Conservation (phyloP, 2,797 vertebrate genomes). For the Sebastiscus tertius region DNA sequence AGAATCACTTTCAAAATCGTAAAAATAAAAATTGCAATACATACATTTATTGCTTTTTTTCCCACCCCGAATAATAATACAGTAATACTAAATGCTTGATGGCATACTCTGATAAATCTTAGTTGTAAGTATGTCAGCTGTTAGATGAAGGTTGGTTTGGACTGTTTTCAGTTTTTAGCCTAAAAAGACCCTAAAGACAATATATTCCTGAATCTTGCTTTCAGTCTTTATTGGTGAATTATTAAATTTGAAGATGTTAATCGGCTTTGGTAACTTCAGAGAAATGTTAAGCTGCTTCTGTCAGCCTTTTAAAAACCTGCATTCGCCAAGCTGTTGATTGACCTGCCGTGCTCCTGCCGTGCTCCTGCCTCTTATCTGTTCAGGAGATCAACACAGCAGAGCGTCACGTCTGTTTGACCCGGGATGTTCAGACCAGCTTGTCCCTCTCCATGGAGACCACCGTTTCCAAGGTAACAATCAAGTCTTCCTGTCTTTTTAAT, state of each 20-base stretch:
- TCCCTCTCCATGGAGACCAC: slow-evolving; percentile 88
- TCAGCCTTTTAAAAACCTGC: background rate
- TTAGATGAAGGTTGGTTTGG: background rate
- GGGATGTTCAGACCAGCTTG: slow-evolving; percentile 89
- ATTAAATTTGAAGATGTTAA: background rate
- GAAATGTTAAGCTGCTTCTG: background rate
- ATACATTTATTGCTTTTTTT: no score
- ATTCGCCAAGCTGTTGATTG: background rate
- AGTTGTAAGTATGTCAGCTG: background rate
- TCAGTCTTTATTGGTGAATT: background rate
- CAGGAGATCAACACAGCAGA: slow-evolving; percentile 88
- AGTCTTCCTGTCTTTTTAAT: background rate
- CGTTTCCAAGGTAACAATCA: slow-evolving; percentile 89
- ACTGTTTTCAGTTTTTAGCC: no score
- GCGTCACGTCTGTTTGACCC: slow-evolving; percentile 90
- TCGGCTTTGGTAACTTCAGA: background rate
- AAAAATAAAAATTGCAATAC: no score
- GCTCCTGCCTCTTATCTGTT: background rate
- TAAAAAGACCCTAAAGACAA: background rate
- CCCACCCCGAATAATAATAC: background rate
- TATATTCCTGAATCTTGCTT: no score
- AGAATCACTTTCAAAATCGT: no score
- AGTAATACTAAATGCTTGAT: background rate
- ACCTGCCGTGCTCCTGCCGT: background rate
- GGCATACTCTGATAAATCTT: no score